phyloP scores from a whole-genome alignment of 2,113 vertebrate genomes.

The Boulengeromyrus knoepffleri region DNA sequence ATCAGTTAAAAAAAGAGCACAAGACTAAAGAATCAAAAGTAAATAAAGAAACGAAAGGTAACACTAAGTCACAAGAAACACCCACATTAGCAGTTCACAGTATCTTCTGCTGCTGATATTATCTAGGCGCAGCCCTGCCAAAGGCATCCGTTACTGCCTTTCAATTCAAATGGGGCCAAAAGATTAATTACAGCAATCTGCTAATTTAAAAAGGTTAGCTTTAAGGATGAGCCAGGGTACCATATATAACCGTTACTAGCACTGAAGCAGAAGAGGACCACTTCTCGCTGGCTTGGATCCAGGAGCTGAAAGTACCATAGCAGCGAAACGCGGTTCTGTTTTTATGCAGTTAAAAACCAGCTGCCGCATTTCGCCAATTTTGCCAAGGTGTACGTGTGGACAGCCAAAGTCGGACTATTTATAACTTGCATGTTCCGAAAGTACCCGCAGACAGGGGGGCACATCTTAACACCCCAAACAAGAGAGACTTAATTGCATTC shows the following conservation, averaged over 20 bases:
- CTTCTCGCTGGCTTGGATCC: not conserved
- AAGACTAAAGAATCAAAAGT: not conserved
- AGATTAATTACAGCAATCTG: not conserved
- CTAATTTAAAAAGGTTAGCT: conserved; percentile 3
- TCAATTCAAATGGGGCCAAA: not conserved
- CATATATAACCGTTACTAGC: not conserved
- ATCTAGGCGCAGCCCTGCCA: not conserved
- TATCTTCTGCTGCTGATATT: not conserved
- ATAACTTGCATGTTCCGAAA: not conserved
- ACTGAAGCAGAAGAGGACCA: not conserved
- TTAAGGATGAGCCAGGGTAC: not conserved
- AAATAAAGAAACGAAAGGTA: not conserved
- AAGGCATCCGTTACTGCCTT: not conserved
- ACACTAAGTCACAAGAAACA: not conserved
- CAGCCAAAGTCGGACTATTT: not conserved
- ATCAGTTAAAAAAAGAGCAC: not conserved
- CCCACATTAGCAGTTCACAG: not conserved
- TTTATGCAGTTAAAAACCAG: not conserved
- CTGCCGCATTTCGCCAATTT: not conserved
- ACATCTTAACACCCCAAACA: not conserved
- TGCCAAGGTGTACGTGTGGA: not conserved
- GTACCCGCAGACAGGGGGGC: not conserved
- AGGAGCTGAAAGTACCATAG: not conserved
- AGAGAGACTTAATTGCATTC: not conserved
- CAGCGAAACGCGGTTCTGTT: not conserved